phyloP scores from a whole-genome alignment of 2,797 vertebrate genomes.

The Periparus ater region DNA sequence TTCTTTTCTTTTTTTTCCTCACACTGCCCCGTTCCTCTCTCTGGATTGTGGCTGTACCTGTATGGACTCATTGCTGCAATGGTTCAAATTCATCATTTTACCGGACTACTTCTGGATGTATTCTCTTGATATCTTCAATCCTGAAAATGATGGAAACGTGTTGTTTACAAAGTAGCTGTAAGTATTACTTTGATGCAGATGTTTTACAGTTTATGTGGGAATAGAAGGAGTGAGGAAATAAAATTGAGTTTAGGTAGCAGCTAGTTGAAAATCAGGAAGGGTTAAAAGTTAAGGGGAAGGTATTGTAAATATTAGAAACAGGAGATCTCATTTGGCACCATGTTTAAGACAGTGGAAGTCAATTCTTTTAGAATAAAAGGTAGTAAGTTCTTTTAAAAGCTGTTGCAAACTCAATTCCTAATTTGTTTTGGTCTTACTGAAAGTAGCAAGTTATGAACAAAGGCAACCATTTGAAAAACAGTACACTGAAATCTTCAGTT shows the following conservation, averaged over 20 bases:
- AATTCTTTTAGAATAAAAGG: background rate
- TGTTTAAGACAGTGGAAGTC: background rate
- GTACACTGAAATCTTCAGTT: background rate
- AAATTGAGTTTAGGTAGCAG: background rate
- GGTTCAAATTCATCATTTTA: conserved; percentile 42
- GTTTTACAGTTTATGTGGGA: background rate
- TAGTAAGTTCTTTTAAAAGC: background rate
- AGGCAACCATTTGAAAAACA: background rate
- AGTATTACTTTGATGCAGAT: conserved; percentile 67
- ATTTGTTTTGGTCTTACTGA: background rate
- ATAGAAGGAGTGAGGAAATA: background rate
- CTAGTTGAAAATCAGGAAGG: conserved; percentile 8
- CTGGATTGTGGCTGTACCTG: conserved; percentile 52
- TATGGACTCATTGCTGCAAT: conserved; percentile 21
- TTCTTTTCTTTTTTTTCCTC: conserved; percentile 26
- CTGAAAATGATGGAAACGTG: conserved; percentile 68
- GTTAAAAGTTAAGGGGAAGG: background rate
- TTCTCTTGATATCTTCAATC: conserved; percentile 28
- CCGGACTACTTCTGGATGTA: conserved; percentile 52
- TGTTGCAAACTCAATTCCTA: background rate
- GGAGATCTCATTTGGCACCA: background rate
- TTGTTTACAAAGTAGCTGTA: conserved; percentile 87
- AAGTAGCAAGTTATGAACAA: background rate
- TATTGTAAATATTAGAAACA: background rate
- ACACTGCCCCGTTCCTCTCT: background rate